A percentile compares a stretch with the other conserved stretches of the same genome.
phyloP scores from a whole-genome alignment of 2,797 vertebrate species.

The Hippopotamyrus pictus region DNA sequence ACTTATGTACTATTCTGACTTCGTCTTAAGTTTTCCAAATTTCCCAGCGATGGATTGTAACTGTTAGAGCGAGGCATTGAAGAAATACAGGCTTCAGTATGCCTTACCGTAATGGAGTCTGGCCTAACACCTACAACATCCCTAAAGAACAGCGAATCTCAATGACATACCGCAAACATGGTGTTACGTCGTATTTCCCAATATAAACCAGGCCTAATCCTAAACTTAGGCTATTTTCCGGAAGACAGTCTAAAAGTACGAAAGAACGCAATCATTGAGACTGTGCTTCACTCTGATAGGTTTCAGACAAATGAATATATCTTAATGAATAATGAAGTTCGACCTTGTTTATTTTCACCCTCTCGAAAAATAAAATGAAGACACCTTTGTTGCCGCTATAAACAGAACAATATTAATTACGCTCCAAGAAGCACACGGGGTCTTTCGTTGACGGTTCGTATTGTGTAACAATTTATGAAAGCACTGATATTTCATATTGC shows the following conservation, averaged over 20 bases:
- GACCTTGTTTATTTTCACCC: neutral
- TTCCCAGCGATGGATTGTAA: neutral
- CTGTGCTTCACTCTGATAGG: neutral
- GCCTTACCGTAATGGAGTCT: neutral
- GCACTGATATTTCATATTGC: neutral
- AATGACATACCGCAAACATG: neutral
- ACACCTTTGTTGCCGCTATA: constrained; percentile 2
- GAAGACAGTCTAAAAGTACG: neutral
- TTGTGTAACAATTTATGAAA: constrained; percentile 2
- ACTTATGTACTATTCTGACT: neutral
- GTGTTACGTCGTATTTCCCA: neutral
- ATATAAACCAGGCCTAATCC: neutral
- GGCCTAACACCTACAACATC: neutral
- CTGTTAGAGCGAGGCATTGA: neutral
- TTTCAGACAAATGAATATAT: constrained; percentile 15
- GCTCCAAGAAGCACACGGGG: neutral
- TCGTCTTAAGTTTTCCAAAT: neutral
- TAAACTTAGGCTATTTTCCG: neutral
- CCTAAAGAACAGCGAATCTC: neutral
- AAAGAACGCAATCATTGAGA: neutral
- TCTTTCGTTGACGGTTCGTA: neutral
- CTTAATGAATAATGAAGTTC: constrained; percentile 4
- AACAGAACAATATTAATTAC: constrained; percentile 5
- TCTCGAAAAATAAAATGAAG: neutral
- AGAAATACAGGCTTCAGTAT: neutral